phyloP scores from a whole-genome alignment of 2,888 invertebrate species.

The Beris chalybata region DNA sequence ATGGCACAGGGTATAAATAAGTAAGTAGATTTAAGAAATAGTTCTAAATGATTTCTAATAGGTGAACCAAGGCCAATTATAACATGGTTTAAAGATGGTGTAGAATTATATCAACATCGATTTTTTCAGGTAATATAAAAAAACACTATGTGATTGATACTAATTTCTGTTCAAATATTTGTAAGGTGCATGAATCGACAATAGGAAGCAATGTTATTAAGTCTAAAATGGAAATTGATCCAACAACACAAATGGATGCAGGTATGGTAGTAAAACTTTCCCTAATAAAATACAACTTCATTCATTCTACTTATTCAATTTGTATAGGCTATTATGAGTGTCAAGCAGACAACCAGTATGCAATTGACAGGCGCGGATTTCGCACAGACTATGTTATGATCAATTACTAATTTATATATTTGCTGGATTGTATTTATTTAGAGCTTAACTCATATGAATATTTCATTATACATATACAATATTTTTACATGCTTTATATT shows the following conservation, averaged over 20 bases:
- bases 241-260: conserved; percentile 94
- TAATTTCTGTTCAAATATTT: conserved; percentile 1
- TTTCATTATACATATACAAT: conserved; percentile 2
- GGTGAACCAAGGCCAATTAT: conserved; percentile 80
- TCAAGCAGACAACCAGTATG: conserved; percentile 90
- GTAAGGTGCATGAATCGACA: conserved; percentile 84
- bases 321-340: conserved; percentile 75
- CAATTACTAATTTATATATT: conserved; percentile 47
- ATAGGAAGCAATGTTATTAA: conserved; percentile 79
- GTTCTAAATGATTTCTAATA: conserved; percentile 44
- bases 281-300: background rate
- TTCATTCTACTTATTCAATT: background rate
- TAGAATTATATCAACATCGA: conserved; percentile 88
- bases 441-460: background rate
- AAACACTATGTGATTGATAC: background rate
- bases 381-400: conserved; percentile 75
- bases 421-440: conserved; percentile 4
- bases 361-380: conserved; percentile 85
- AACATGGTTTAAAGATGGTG: conserved; percentile 95
- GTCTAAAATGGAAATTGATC: conserved; percentile 92
- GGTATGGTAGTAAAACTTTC: conserved; percentile 59
- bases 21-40: background rate
- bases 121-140: conserved; percentile 71
- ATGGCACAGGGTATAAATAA: conserved; percentile 74
- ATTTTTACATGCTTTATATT: conserved; percentile 13